Percentiles rank a stretch among this genome's conserved stretches.
These are phyloP conservation scores for Atta texana DNA, from an alignment of 1,140 invertebrate genomes.

Conservation along the genomic window DNA sequence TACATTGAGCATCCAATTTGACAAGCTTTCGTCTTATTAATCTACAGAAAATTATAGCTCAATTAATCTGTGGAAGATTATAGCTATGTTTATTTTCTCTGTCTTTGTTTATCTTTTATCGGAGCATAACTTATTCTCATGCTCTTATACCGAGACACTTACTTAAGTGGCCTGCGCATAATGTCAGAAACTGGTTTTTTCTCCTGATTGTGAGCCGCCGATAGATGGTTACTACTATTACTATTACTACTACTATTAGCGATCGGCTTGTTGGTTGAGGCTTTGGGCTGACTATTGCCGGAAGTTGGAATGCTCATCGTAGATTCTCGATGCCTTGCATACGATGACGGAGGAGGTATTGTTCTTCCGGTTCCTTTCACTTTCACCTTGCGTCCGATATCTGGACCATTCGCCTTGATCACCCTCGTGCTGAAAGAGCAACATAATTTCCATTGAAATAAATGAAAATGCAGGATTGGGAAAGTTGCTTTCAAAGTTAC, in stretches of 20 bases:
- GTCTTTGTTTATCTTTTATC: not conserved
- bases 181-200: conserved; percentile 87
- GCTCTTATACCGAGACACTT: conserved; percentile 72
- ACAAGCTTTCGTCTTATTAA: not conserved
- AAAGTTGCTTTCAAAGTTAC: no score
- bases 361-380: conserved; percentile 87
- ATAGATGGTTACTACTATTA: conserved; percentile 65
- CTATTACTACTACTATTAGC: conserved; percentile 59
- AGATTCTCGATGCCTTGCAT: conserved; percentile 79
- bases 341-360: conserved; percentile 82
- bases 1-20: not conserved
- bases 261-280: conserved; percentile 75
- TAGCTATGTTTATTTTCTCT: conserved; percentile 1
- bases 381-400: conserved; percentile 94
- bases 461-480: not conserved
- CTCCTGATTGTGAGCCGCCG: conserved; percentile 65
- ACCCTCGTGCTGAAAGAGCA: conserved; percentile 91
- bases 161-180: conserved; percentile 91
- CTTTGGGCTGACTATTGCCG: conserved; percentile 71
- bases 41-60: not conserved
- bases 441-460: not conserved
- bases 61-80: not conserved
- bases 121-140: conserved; percentile 2
- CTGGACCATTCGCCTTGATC: conserved; percentile 95
- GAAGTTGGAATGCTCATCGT: conserved; percentile 75